Evolutionary conservation across 2,888 invertebrate species (phyloP).

Genomic region (Luperina testacea): DNA sequence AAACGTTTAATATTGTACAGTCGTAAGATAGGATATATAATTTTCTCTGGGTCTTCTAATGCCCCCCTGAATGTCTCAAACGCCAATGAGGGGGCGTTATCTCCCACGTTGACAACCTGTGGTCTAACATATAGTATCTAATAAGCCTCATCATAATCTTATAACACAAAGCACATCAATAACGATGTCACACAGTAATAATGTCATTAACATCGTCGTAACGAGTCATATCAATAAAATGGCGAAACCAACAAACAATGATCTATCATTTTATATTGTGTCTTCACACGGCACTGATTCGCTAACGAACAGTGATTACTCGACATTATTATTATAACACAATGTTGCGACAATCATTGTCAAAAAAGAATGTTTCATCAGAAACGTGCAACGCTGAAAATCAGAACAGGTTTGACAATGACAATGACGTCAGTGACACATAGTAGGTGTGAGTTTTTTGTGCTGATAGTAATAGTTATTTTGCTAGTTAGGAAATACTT

Average conservation of each 20-base stretch:
- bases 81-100: neutral
- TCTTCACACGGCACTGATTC: conserved; percentile 49
- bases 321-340: conserved; percentile 15
- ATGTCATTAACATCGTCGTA: conserved; percentile 36
- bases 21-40: neutral
- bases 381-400: conserved; percentile 11
- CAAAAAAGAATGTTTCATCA: conserved; percentile 35
- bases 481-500: too few relatives aligned
- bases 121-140: neutral
- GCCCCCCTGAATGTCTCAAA: too few relatives aligned
- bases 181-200: conserved; percentile 32
- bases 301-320: conserved; percentile 33
- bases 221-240: conserved; percentile 40
- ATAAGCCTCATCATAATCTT: conserved; percentile 10
- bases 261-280: conserved; percentile 26
- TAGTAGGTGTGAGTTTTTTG: neutral
- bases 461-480: too few relatives aligned
- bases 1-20: too few relatives aligned
- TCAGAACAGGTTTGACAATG: conserved; percentile 36
- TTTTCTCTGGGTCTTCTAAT: too few relatives aligned
- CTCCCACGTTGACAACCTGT: neutral
- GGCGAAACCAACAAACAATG: conserved; percentile 52
- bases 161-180: conserved; percentile 20
- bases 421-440: conserved; percentile 7
- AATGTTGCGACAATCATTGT: conserved; percentile 41